These are phyloP conservation scores for Orthonevra nobilis DNA, from an alignment of 2,888 invertebrate genomes.

Conservation along the genomic window DNA sequence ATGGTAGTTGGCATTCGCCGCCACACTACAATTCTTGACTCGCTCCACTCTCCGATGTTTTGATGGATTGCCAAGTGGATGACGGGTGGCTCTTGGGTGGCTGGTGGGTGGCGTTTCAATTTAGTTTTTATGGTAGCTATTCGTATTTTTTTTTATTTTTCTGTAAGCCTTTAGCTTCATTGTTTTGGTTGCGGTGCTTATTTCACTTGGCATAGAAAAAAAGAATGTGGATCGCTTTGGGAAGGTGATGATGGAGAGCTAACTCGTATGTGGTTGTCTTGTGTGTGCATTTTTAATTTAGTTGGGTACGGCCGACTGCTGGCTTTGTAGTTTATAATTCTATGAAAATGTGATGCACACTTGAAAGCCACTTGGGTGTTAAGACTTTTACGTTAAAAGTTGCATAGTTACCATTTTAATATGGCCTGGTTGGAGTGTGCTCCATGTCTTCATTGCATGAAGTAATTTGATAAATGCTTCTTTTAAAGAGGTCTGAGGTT, in stretches of 20 bases:
- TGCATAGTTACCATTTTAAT: too few relatives aligned
- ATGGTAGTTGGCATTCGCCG: not conserved
- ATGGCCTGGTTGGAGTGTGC: too few relatives aligned
- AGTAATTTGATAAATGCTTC: too few relatives aligned
- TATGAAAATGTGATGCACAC: too few relatives aligned
- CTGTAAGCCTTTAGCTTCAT: not conserved
- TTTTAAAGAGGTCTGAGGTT: too few relatives aligned
- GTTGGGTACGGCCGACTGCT: too few relatives aligned
- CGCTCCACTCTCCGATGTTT: slow-evolving; percentile 4
- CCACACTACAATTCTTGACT: slow-evolving; percentile 1
- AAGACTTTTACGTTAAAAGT: too few relatives aligned
- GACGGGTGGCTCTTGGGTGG: not conserved
- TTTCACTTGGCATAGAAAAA: not conserved
- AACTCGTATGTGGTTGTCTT: too few relatives aligned
- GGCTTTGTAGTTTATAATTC: too few relatives aligned
- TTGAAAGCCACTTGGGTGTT: too few relatives aligned
- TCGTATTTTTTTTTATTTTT: not conserved
- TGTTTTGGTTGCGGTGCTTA: not conserved
- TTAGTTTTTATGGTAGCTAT: slow-evolving; percentile 1
- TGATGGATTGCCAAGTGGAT: not conserved
- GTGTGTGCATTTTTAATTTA: not conserved
- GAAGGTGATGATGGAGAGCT: too few relatives aligned
- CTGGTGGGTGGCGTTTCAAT: not conserved
- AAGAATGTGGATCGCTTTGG: not conserved
- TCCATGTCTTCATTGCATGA: too few relatives aligned